Evolutionary conservation across 2,888 invertebrate species (phyloP).

Genomic region (Spodoptera littoralis): DNA sequence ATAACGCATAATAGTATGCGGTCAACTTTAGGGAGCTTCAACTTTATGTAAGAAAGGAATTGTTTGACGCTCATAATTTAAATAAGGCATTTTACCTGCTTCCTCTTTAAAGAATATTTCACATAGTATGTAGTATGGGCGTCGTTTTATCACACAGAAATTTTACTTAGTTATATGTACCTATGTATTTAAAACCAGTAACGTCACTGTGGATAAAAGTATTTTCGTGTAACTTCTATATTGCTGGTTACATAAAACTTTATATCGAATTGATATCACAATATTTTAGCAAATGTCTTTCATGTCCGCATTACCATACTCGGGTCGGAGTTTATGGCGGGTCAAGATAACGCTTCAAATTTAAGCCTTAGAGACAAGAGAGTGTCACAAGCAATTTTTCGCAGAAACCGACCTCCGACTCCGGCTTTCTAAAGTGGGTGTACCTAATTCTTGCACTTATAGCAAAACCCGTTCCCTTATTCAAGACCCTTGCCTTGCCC

Average conservation of each 20-base stretch:
- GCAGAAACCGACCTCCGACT: conserved; percentile 16
- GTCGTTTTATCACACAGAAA: neutral
- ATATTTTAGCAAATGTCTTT: conserved; percentile 19
- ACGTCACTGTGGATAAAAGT: neutral
- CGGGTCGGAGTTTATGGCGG: conserved; percentile 31
- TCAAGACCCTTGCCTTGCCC: conserved; percentile 59
- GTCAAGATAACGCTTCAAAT: conserved; percentile 44
- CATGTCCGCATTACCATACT: conserved; percentile 37
- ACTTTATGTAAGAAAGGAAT: conserved; percentile 61
- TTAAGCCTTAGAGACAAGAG: conserved; percentile 32
- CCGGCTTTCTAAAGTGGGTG: conserved; percentile 16
- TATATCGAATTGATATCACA: conserved; percentile 18
- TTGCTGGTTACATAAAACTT: neutral
- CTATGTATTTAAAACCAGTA: no score
- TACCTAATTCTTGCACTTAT: conserved; percentile 30
- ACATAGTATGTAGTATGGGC: conserved; percentile 14
- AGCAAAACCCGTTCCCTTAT: conserved; percentile 60
- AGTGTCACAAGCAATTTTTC: conserved; percentile 22
- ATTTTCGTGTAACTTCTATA: no score
- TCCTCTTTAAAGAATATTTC: conserved; percentile 20
- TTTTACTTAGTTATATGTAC: no score
- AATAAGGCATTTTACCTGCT: conserved; percentile 27
- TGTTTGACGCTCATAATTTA: conserved; percentile 52
- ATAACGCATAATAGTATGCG: conserved; percentile 70
- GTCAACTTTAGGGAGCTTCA: conserved; percentile 67